phyloP scores from a whole-genome alignment of 2,113 vertebrate genomes.

The Mesembrinibis cayennensis region DNA sequence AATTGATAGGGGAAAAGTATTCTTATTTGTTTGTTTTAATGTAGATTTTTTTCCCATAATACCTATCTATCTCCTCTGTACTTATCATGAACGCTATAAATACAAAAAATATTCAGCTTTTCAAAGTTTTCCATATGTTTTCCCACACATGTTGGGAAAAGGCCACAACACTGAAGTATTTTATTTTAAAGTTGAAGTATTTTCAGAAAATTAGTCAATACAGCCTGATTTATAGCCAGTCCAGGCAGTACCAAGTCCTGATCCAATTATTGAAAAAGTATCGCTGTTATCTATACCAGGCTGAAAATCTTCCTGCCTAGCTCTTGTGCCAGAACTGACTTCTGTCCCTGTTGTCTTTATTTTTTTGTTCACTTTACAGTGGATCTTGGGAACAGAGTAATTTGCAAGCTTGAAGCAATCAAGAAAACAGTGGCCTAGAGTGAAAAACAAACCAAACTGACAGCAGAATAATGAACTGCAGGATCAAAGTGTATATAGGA shows the following conservation, averaged over 20 bases:
- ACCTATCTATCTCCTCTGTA: background rate
- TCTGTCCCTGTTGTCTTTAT: background rate
- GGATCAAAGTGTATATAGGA: background rate
- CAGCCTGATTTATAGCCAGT: background rate
- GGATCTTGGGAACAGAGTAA: background rate
- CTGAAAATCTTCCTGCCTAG: background rate
- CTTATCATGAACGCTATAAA: background rate
- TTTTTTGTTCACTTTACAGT: background rate
- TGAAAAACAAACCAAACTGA: background rate
- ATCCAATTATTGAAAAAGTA: background rate
- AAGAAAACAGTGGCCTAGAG: background rate
- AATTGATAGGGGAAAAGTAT: background rate
- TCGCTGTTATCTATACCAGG: background rate
- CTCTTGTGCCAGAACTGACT: background rate
- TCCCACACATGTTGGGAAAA: background rate
- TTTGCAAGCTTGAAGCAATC: background rate
- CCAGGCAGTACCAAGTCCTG: background rate
- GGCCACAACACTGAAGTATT: background rate
- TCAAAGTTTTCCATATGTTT: background rate
- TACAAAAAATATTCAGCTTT: background rate
- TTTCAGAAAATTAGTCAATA: background rate
- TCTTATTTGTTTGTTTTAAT: background rate
- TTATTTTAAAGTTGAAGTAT: background rate
- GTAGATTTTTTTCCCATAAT: background rate
- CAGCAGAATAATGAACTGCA: background rate